Evolutionary conservation across 2,113 vertebrate species (phyloP).

Genomic region (Diglossa brunneiventris): DNA sequence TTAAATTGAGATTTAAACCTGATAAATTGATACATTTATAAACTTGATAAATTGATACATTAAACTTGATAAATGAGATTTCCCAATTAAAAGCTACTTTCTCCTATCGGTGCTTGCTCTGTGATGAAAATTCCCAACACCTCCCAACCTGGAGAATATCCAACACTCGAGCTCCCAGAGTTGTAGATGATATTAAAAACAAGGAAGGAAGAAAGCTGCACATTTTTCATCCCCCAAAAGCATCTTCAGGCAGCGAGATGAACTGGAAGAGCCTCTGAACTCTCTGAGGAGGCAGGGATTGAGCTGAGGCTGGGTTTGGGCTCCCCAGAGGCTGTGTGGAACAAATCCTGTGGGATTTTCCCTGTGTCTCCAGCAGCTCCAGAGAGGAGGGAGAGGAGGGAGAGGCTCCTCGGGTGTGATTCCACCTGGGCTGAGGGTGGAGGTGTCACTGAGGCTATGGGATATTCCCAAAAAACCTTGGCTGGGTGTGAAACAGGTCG

Average conservation of each 20-base stretch:
- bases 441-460: background rate
- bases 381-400: background rate
- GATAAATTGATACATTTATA: too few species aligned
- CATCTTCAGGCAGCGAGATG: background rate
- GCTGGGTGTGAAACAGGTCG: background rate
- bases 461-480: background rate
- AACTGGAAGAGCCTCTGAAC: background rate
- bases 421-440: background rate
- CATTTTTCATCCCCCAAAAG: background rate
- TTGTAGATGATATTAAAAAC: background rate
- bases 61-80: too few species aligned
- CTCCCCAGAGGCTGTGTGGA: background rate
- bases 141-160: background rate
- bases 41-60: too few species aligned
- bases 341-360: background rate
- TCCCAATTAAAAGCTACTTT: background rate
- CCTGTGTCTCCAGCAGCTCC: background rate
- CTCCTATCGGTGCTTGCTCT: rapidly evolving
- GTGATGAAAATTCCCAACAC: background rate
- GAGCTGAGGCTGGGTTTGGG: background rate
- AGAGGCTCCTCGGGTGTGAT: background rate
- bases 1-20: too few species aligned
- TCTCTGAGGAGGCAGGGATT: background rate
- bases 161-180: background rate
- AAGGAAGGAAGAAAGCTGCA: background rate